Evolutionary conservation across 2,888 invertebrate genomes (phyloP), one percentile per base, ranked within the genome.

Genomic region (Parnassius smintheus): DNA sequence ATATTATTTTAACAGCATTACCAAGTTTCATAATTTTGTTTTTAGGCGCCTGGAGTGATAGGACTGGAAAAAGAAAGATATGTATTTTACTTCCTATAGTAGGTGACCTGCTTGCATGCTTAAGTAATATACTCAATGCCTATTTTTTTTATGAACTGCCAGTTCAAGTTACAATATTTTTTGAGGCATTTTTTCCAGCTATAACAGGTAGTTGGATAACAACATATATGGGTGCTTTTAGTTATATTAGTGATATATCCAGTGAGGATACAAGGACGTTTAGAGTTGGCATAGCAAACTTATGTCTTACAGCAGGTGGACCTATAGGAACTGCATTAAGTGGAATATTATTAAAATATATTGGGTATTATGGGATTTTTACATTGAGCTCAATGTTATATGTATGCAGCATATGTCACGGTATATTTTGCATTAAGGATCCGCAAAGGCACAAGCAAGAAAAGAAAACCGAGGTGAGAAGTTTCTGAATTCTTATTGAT

Each of bases 41-140:
- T 62, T 72, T 94, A 42, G 94, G 94, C 7, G 93, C 93, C 0
- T 94, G 94, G 94, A 93, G 93, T 64, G 94, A 94, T 68, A 85
- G 92, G 55, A 92, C 92, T 4, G 91, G 93, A 2, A 86, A 91
- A 53, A 81, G 93, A 50, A 94, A 93, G 70, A 90, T 93, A 3
- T 93, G 93, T 62, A 92, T 94, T 66, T 70, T 94, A 1, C 70
- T 93, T 2, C 94, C 94, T 0, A 85, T 94, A 2, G 65, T 91
- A 3, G 93, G 93, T 7, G 93, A 93, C 65, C 70, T 93, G 2
- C 65, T 92, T 0, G 88, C 87, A 70, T 88, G 87, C 65, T 60
- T 92, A 2, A 92, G 92, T 57, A 86, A 92, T 42, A 85, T 93
- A 11, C 56, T 93, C 0, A 93, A 92, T 63, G 90, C 91, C 0